A percentile compares a stretch with the other conserved stretches of the same genome.
These are phyloP conservation scores for Rhogogaster chlorosoma DNA, from an alignment of 2,888 invertebrate genomes.

Conservation along the genomic window DNA sequence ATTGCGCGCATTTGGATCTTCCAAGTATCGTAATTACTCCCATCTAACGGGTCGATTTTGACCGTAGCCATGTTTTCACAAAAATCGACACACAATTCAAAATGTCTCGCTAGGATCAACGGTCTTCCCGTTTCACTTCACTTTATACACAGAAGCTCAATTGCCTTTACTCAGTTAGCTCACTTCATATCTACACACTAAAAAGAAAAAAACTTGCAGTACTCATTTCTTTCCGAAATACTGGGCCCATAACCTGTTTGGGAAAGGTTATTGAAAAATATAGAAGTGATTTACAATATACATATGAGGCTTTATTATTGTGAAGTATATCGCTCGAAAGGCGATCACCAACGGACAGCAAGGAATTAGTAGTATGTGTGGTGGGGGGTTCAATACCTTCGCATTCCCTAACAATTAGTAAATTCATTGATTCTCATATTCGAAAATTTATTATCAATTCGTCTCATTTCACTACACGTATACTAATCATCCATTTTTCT, in stretches of 20 bases:
- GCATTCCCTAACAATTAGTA: no score
- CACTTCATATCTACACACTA: background rate
- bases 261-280: background rate
- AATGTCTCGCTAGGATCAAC: slow-evolving; percentile 7
- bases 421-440: no score
- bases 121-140: slow-evolving; percentile 22
- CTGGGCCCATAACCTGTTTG: slow-evolving; percentile 53
- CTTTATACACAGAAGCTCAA: background rate
- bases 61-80: slow-evolving; percentile 15
- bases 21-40: slow-evolving; percentile 57
- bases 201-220: background rate
- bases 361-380: no score
- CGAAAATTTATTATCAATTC: no score
- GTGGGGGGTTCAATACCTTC: no score
- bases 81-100: background rate
- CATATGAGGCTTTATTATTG: background rate
- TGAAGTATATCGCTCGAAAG: background rate
- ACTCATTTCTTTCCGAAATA: background rate
- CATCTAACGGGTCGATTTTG: slow-evolving; percentile 6
- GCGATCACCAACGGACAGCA: background rate
- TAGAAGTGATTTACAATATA: background rate
- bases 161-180: background rate
- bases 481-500: no score
- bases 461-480: no score
- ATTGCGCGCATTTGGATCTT: slow-evolving; percentile 56